Base-by-base conservation (phyloP, 92 coral and sea anemone species). In the Porites evermanni region DNA sequence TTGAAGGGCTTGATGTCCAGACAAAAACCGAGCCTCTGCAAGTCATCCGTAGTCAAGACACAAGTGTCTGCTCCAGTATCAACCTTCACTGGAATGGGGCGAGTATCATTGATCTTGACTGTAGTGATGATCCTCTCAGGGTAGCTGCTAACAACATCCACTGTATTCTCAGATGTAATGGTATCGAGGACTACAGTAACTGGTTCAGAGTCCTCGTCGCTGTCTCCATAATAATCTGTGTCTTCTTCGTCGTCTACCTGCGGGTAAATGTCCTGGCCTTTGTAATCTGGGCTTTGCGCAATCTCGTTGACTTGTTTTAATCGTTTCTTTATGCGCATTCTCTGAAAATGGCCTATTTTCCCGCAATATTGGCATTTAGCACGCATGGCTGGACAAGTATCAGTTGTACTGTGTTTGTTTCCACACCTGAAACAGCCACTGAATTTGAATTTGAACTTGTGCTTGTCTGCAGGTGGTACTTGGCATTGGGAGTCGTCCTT, bases 1-100 rank as follows among this genome's bases (percentile, higher is more conserved):
- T 60, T 58, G 21, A 84, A 82, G 14, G 75, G 88, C 26, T 88
- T 82, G 74, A 83, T 88, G 29, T 89, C 61, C 18, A 89, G 84
- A 32, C 79, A 86, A 38, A 86, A 63, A 69, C 82, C 59, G 54
- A 70, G 70, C 84, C 63, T 29, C 82, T 86, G 90, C 7, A 86
- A 64, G 47, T 86, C 90, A 32, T 90, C 90, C 47, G 88, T 90
- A 61, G 93, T 86, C 38, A 86, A 60, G 19, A 90, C 50, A 16
- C 83, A 64, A 18, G 88, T 86, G 88, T 90, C 90, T 75, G 88
- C 89, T 21, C 92, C 92, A 12, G 90, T 83, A 80, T 83, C 91
- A 24, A 87, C 77, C 70, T 87, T 91, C 76, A 91, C 73, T 72
- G 53, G 77, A 12, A 87, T 53, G 38, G 26, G 74, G 64, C 65